phyloP scores from a whole-genome alignment of 1,140 invertebrate species.

The Phenacoccus solenopsis region DNA sequence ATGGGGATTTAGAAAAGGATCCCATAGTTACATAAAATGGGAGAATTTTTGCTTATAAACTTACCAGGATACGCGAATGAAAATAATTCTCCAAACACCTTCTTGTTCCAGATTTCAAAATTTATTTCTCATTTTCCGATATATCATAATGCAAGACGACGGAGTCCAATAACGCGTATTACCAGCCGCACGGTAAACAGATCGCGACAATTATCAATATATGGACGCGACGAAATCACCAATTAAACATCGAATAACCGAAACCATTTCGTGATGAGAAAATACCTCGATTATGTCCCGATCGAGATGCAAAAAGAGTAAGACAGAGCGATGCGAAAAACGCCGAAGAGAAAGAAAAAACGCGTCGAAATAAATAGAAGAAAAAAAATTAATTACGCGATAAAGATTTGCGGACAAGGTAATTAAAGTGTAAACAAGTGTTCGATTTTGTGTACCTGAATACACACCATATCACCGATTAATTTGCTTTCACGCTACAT shows the following conservation, averaged over 20 bases:
- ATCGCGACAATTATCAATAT: too few species aligned
- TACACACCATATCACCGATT: conserved; percentile 1
- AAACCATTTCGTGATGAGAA: background rate
- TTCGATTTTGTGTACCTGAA: background rate
- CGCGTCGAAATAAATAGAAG: background rate
- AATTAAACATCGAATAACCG: background rate
- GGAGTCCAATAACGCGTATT: background rate
- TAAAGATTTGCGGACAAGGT: background rate
- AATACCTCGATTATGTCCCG: background rate
- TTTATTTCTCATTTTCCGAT: background rate
- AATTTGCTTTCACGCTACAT: background rate
- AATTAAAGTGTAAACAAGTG: conserved; percentile 3
- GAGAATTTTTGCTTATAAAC: too few species aligned
- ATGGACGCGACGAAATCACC: background rate
- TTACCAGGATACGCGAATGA: conserved; percentile 1
- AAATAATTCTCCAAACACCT: background rate
- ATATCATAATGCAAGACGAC: background rate
- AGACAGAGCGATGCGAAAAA: too few species aligned
- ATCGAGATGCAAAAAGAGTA: background rate
- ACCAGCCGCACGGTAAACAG: too few species aligned
- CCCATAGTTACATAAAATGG: too few species aligned
- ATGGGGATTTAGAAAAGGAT: too few species aligned
- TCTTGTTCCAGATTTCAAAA: background rate
- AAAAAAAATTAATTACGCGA: conserved; percentile 1
- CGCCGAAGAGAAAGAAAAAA: background rate